phyloP scores from a whole-genome alignment of 2,113 vertebrate genomes.

The Phoxinus phoxinus region DNA sequence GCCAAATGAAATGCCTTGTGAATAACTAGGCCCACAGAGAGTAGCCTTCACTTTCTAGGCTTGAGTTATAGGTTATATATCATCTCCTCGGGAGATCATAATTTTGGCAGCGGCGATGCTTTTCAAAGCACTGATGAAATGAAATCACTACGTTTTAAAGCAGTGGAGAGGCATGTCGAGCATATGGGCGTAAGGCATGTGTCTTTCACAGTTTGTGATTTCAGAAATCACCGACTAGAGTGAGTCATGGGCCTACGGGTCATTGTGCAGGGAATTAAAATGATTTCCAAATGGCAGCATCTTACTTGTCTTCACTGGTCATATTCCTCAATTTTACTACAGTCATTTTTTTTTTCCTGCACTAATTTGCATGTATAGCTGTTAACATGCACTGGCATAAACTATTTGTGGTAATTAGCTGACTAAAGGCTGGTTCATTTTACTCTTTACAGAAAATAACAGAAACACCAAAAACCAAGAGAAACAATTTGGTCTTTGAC shows the following conservation, averaged over 20 bases:
- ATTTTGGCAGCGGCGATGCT: conserved; percentile 12
- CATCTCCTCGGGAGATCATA: conserved; percentile 54
- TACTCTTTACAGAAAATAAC: not conserved
- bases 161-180: conserved; percentile 18
- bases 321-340: not conserved
- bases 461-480: not conserved
- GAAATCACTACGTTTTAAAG: conserved; percentile 48
- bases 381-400: not conserved
- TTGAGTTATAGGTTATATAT: conserved; percentile 58
- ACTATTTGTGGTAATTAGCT: conserved; percentile 26
- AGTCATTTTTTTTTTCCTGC: too few species aligned
- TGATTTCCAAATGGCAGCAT: not conserved
- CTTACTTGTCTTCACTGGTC: not conserved
- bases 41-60: conserved; percentile 53
- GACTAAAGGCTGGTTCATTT: conserved; percentile 35
- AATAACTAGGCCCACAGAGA: conserved; percentile 55
- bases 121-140: conserved; percentile 38
- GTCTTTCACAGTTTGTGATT: conserved; percentile 16
- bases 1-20: conserved; percentile 61
- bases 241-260: conserved; percentile 32
- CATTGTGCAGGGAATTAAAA: conserved; percentile 34
- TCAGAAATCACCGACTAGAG: not conserved
- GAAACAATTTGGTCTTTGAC: not conserved
- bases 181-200: conserved; percentile 21
- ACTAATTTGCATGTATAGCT: conserved; percentile 1